Conservation (phyloP, 2,888 invertebrate species). For the Altica lythri region DNA sequence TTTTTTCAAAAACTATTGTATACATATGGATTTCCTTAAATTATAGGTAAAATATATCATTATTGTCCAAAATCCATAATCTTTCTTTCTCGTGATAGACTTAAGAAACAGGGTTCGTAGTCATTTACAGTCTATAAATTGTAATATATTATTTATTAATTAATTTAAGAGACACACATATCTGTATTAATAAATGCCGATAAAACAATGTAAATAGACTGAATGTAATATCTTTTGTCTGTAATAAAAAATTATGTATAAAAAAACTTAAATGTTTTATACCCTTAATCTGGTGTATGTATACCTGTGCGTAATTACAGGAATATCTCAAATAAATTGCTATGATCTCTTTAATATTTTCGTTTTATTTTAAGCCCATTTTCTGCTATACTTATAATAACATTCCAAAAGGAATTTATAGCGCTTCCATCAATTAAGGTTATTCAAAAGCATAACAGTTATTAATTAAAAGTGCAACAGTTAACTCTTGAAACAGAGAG, state of each 20-base stretch:
- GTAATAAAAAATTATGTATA: slow-evolving; percentile 33
- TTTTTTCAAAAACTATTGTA: no score
- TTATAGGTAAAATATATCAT: no score
- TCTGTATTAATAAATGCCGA: slow-evolving; percentile 35
- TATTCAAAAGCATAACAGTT: no score
- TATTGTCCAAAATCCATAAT: no score
- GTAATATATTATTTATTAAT: slow-evolving; percentile 25
- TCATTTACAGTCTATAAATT: slow-evolving; percentile 8
- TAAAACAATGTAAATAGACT: slow-evolving; percentile 33
- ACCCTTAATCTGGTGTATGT: slow-evolving; percentile 44
- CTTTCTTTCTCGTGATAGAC: slow-evolving; percentile 23
- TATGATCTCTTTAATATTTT: slow-evolving; percentile 32
- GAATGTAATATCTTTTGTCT: slow-evolving; percentile 30
- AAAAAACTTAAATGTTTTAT: slow-evolving; percentile 47
- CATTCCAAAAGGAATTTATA: no score
- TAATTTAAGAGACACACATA: slow-evolving; percentile 35
- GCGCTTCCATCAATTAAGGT: no score
- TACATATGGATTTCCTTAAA: no score
- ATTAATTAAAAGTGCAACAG: no score
- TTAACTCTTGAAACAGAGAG: no score
- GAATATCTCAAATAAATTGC: slow-evolving; percentile 33
- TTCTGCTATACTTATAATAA: no score
- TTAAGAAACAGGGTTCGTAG: slow-evolving; percentile 27
- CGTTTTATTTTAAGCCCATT: no score
- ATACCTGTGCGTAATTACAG: slow-evolving; percentile 1